Evolutionary conservation across 2,888 invertebrate genomes (phyloP), one percentile per base, ranked within the genome.

Genomic region (Cephus nigrinus): DNA sequence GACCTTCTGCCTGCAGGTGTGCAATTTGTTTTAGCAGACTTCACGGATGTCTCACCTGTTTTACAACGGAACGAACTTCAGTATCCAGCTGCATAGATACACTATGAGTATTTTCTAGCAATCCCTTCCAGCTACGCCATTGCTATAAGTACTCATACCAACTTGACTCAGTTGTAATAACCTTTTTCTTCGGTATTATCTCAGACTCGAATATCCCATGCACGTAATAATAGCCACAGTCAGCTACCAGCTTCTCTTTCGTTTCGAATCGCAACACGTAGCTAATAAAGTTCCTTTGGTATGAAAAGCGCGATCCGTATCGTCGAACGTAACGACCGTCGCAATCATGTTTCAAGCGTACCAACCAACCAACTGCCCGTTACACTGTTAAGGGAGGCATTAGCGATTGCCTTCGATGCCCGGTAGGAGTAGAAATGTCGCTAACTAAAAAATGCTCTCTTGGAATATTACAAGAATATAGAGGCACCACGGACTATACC

Each of bases 281-380:
- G 71, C 71, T 71, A 71, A 71, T 71, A 71, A 71, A 71, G 71
- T 33, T 33, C 31, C 71, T 71, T 71, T 31, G 33, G 32, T 15
- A 71, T 15, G 32, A 33, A 55, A 55, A 71, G 71, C 33, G 71
- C 71, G 71, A 71, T 71, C 71, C 71, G 71, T 71, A 71, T 71
- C 71, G 71, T 55, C 55, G 31, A 32, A 33, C 33, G 32, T 71
- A 32, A 71, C 71, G 71, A 33, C 71, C 33, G 71, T 33, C 71
- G 33, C 71, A 71, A 71, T 71, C 33, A 71, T 33, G 71, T 71
- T 33, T 71, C 71, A 33, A 71, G 32, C 71, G 71, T 71, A 33
- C 71, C 71, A 33, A 31, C 33, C 71, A 55, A 55, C 55, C 9
- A 55, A 55, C 55, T 0, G 55, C 55, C 55, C 23, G 55, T 55